Conservation (phyloP, 2,797 vertebrate genomes). For the Tapera naevia region DNA sequence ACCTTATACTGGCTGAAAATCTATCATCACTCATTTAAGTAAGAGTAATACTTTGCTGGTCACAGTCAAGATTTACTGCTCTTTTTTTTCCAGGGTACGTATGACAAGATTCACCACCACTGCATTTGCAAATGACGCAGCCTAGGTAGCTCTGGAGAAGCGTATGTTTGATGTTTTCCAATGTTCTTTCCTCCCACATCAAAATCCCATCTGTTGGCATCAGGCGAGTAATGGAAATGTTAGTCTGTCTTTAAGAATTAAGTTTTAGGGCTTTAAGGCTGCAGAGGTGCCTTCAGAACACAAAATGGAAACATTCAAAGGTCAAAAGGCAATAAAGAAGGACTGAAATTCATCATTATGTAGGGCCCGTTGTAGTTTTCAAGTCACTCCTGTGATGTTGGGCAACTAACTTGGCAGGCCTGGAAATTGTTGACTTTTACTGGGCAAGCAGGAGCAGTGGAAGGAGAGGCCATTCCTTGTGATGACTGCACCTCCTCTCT, state of each 20-base stretch:
- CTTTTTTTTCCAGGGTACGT: neutral
- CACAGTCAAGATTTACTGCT: neutral
- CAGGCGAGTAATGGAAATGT: neutral
- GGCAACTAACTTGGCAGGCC: neutral
- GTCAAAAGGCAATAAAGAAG: neutral
- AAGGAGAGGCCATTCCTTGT: neutral
- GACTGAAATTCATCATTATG: neutral
- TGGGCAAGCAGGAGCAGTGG: neutral
- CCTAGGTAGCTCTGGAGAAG: neutral
- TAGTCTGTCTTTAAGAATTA: neutral
- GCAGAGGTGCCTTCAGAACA: neutral
- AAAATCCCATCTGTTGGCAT: neutral
- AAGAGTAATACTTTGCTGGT: neutral
- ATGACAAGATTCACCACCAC: neutral
- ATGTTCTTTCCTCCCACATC: neutral
- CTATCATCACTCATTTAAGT: neutral
- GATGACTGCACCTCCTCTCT: neutral
- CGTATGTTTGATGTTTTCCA: neutral
- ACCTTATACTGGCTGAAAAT: neutral
- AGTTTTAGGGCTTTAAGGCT: neutral
- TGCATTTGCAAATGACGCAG: neutral
- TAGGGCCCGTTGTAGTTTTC: neutral
- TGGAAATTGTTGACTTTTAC: neutral
- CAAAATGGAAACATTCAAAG: neutral
- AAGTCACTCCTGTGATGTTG: neutral